phyloP scores from a whole-genome alignment of 2,888 invertebrate species.

The Steromphala cineraria region DNA sequence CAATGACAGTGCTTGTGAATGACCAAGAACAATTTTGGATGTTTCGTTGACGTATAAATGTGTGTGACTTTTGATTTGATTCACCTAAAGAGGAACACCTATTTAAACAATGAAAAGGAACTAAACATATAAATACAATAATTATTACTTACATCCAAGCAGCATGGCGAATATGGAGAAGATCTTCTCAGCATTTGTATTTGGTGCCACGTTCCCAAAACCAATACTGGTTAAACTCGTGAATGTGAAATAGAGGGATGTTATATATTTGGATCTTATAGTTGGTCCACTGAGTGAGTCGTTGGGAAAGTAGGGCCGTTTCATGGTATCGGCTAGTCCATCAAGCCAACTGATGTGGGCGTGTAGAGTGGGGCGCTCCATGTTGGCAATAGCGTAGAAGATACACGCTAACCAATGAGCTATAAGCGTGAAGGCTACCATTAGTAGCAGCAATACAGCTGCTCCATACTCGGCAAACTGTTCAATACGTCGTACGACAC shows the following conservation, averaged over 20 bases:
- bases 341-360: constrained; percentile 72
- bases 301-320: constrained; percentile 69
- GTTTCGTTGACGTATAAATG: no score
- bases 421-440: constrained; percentile 74
- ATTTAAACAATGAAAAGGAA: no score
- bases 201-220: constrained; percentile 75
- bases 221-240: constrained; percentile 75
- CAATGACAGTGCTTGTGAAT: no score
- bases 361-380: constrained; percentile 69
- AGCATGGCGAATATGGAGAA: constrained; percentile 76
- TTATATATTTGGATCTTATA: constrained; percentile 73
- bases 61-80: no score
- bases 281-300: constrained; percentile 73
- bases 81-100: no score
- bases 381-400: constrained; percentile 75
- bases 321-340: constrained; percentile 65
- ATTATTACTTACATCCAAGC: constrained; percentile 72
- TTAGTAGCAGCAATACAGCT: constrained; percentile 73
- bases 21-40: no score
- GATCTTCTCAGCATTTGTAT: constrained; percentile 75
- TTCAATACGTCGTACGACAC: constrained; percentile 73
- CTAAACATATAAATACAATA: neutral
- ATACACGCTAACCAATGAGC: constrained; percentile 76
- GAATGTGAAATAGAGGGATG: constrained; percentile 75
- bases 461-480: constrained; percentile 75